A percentile compares a stretch with the other conserved stretches of the same genome.
Conservation (phyloP, 2,888 invertebrate species). For the Papilio protenor region DNA sequence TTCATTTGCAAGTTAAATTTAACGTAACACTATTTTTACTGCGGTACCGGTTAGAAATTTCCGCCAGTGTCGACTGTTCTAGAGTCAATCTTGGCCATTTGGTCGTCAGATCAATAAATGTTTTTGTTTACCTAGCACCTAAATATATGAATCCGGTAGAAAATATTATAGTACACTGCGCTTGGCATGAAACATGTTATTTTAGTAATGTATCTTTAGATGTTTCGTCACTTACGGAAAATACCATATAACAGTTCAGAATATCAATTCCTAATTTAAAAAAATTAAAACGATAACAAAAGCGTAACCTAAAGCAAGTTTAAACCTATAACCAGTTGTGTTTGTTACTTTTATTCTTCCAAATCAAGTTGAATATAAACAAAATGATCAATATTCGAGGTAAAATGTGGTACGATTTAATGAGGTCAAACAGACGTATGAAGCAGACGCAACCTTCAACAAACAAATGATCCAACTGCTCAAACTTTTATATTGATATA, state of each 20-base stretch:
- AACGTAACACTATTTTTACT: conserved; percentile 8
- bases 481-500: neutral
- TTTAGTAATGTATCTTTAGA: conserved; percentile 13
- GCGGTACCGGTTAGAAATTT: conserved; percentile 10
- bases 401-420: neutral
- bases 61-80: conserved; percentile 6
- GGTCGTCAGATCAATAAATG: conserved; percentile 15
- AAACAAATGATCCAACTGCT: neutral
- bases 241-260: neutral
- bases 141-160: conserved; percentile 28
- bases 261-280: neutral
- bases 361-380: neutral
- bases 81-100: conserved; percentile 31
- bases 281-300: too few relatives aligned
- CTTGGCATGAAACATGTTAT: conserved; percentile 37
- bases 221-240: conserved; percentile 1
- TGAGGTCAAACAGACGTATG: neutral
- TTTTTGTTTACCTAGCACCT: conserved; percentile 21
- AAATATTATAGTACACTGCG: conserved; percentile 21
- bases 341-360: neutral
- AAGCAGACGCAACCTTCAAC: neutral
- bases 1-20: conserved; percentile 20
- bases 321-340: neutral
- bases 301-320: too few relatives aligned
- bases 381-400: neutral